These are phyloP conservation scores for Oligia latruncula DNA, from an alignment of 2,888 invertebrate species.

Conservation along the genomic window DNA sequence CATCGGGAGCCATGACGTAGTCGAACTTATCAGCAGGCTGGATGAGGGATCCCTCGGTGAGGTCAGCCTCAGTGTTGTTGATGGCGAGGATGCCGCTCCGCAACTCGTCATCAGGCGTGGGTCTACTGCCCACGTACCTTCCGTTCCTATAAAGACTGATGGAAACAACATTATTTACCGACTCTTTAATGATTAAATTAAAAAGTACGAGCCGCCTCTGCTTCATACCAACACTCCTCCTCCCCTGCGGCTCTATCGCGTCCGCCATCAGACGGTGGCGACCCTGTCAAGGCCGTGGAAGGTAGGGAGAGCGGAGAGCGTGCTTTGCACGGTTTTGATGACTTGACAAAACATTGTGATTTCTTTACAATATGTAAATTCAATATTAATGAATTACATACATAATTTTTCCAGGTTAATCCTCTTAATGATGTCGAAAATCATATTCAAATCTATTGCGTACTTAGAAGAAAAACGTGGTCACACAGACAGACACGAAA, in stretches of 20 bases:
- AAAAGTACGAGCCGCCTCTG: background rate
- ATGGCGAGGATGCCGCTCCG: slow-evolving; percentile 71
- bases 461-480: too few relatives aligned
- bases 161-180: slow-evolving; percentile 5
- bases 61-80: slow-evolving; percentile 74
- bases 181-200: background rate
- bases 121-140: slow-evolving; percentile 66
- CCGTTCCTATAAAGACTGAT: slow-evolving; percentile 71
- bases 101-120: slow-evolving; percentile 67
- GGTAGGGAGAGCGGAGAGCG: too few relatives aligned
- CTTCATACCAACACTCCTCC: background rate
- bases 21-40: slow-evolving; percentile 73
- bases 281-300: too few relatives aligned
- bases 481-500: too few relatives aligned
- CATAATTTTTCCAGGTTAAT: background rate
- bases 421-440: too few relatives aligned
- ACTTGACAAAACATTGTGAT: background rate
- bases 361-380: background rate
- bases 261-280: too few relatives aligned
- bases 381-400: background rate
- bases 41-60: slow-evolving; percentile 72
- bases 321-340: background rate
- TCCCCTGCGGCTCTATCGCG: too few relatives aligned
- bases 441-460: too few relatives aligned
- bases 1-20: slow-evolving; percentile 73